Evolutionary conservation across 2,797 vertebrate genomes (phyloP), one percentile per base, ranked within the genome.

Genomic region (Gallinago solitaria): DNA sequence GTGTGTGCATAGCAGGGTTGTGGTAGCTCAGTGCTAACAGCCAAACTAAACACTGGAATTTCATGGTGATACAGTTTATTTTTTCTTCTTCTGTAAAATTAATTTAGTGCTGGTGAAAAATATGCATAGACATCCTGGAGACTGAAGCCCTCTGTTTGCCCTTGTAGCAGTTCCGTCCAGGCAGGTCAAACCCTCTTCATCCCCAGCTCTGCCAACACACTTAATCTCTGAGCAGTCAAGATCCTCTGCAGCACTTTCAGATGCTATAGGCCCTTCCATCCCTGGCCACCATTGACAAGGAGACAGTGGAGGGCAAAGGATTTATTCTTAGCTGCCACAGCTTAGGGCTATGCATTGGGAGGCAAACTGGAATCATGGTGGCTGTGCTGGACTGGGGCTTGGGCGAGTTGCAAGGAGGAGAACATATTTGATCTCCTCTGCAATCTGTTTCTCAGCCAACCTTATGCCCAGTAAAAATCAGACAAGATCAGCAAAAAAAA

Each of bases 1-100:
- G 64, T 83, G 53, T 74, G 76, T 89, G 33, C n/a, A 27, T 56
- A 85, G 56, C 4, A 61, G 75, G 82, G 33, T 67, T 95, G 83
- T 67, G 80, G 90, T 64, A 91, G 90, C 86, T 70, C 51, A 59
- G 61, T 3, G 10, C 59, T 73, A 41, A 60, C 81, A 75, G 96
- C 87, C 95, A 97, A 96, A 96, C 76, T 88, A 89, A 97, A 92
- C 54, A 74, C 43, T 89, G 65, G 51, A 81, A 91, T 83, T 86
- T 87, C 73, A 96, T 39, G 83, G 25, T 54, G 56, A 79, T 63
- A 77, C 17, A 71, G 90, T 96, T 87, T 89, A 43, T 83, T 93
- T 94, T 91, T 86, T 27, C 32, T 86, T 75, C 69, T 89, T 95
- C 82, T 80, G 19, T 74, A 79, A 95, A 96, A 65, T 92, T 30